Base-by-base conservation (phyloP, 2,888 invertebrate species). In the Drosophila meridiana region DNA sequence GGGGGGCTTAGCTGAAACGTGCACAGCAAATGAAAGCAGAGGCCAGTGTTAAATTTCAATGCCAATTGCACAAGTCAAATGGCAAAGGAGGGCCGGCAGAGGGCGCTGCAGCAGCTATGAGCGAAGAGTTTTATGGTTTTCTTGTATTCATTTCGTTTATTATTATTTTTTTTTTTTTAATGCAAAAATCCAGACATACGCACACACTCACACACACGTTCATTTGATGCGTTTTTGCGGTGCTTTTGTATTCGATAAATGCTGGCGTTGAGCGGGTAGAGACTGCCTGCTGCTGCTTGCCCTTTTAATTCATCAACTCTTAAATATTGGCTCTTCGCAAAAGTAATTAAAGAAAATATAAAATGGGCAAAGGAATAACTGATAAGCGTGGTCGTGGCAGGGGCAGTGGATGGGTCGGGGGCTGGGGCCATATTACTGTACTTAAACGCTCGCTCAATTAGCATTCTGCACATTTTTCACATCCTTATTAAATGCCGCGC, bases 11-110 rank as follows among this genome's bases (percentile, higher is more conserved):
- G 43, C 43, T 67, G 78, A 75, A 78, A 78, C 79, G 79, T 75
- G 78, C 78, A 48, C 52, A 34, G 75, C 66, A 67, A 75, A 63
- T 72, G 72, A 68, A 72, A 72, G 67, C 61, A 50, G 55, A 40
- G 76, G 68, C 60, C 83, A 86, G 85, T 80, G 79, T 85, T 87
- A 81, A 83, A 77, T 87, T 85, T 86, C 85, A 86, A 86, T 88
- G 85, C 76, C 86, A 86, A 82, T 83, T 83, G 86, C 69, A 53
- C 73, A 87, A 76, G 73, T 80, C 67, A 61, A 75, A 76, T 52
- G 57, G 48, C 59, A 32, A 55, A 34, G 26, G 60, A 4, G 34
- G 36, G 38, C 14, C 11, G 38, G 47, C 28, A 30, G 30, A n/a
- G 28, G 61, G 62, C 40, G 11, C 13, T 56, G 45, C 42, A 48